Conservation (phyloP, 2,888 invertebrate genomes). For the Amphipyra tragopoginis region DNA sequence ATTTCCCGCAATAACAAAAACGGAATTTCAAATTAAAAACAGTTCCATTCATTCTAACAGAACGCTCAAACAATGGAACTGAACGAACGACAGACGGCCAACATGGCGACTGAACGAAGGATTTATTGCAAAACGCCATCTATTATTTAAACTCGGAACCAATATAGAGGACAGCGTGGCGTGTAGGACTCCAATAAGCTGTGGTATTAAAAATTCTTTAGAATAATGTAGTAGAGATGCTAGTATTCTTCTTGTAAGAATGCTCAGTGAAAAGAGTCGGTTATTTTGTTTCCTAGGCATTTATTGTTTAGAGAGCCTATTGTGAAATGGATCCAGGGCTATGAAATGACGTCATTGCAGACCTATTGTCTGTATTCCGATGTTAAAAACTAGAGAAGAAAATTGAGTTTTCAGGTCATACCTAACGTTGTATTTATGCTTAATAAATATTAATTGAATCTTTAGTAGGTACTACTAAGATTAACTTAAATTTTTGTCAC, state of each 20-base stretch:
- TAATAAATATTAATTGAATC: too few relatives aligned
- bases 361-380: not conserved
- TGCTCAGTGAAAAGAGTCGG: constrained; percentile 43
- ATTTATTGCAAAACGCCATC: constrained; percentile 68
- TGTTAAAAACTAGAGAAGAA: too few relatives aligned
- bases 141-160: constrained; percentile 69
- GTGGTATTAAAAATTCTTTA: constrained; percentile 69
- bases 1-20: constrained; percentile 5
- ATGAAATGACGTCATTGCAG: not conserved
- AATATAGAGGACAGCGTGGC: constrained; percentile 60
- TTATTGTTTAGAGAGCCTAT: constrained; percentile 14
- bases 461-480: too few relatives aligned
- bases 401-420: too few relatives aligned
- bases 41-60: constrained; percentile 31
- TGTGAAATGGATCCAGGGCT: not conserved
- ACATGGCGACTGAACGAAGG: constrained; percentile 53
- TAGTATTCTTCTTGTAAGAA: constrained; percentile 22
- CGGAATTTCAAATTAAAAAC: constrained; percentile 33
- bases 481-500: too few relatives aligned
- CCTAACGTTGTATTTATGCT: too few relatives aligned
- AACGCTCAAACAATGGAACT: constrained; percentile 43
- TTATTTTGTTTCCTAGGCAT: constrained; percentile 22
- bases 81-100: constrained; percentile 54
- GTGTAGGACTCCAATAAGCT: constrained; percentile 58
- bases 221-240: constrained; percentile 47